Evolutionary conservation across 2,888 invertebrate genomes (phyloP).

Genomic region (Trissolcus japonicus): DNA sequence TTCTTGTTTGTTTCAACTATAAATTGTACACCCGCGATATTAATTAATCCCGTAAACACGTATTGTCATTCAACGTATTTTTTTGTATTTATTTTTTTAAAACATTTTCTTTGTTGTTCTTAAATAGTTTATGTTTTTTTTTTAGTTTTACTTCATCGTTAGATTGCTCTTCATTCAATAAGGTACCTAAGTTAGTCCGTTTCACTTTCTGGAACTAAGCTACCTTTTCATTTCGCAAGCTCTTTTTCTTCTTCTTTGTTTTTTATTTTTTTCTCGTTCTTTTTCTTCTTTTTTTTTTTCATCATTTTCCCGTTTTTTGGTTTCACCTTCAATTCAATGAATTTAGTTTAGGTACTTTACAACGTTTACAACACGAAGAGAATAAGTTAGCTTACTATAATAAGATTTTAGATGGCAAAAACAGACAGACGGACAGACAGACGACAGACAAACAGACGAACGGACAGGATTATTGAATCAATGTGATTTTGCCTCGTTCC

Average conservation of each 20-base stretch:
- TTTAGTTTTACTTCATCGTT: slow-evolving; percentile 49
- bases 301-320: slow-evolving; percentile 32
- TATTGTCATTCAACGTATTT: slow-evolving; percentile 73
- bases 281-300: slow-evolving; percentile 33
- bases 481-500: slow-evolving; percentile 39
- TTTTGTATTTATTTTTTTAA: slow-evolving; percentile 51
- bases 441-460: slow-evolving; percentile 70
- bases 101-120: slow-evolving; percentile 20
- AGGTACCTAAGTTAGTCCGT: slow-evolving; percentile 63
- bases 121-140: slow-evolving; percentile 6
- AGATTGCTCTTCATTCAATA: slow-evolving; percentile 59
- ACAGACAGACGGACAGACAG: slow-evolving; percentile 70
- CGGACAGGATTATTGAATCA: slow-evolving; percentile 60
- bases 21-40: slow-evolving; percentile 58
- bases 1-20: slow-evolving; percentile 24
- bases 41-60: slow-evolving; percentile 65
- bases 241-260: slow-evolving; percentile 15
- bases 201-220: slow-evolving; percentile 16
- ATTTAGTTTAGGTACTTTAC: slow-evolving; percentile 62
- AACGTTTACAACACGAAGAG: slow-evolving; percentile 74
- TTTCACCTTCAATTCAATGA: slow-evolving; percentile 38
- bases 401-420: slow-evolving; percentile 66
- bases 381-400: slow-evolving; percentile 66
- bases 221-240: background rate
- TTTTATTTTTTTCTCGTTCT: slow-evolving; percentile 22